Base-by-base conservation (phyloP, 2,888 invertebrate species). In the Agonopterix subpropinquella region DNA sequence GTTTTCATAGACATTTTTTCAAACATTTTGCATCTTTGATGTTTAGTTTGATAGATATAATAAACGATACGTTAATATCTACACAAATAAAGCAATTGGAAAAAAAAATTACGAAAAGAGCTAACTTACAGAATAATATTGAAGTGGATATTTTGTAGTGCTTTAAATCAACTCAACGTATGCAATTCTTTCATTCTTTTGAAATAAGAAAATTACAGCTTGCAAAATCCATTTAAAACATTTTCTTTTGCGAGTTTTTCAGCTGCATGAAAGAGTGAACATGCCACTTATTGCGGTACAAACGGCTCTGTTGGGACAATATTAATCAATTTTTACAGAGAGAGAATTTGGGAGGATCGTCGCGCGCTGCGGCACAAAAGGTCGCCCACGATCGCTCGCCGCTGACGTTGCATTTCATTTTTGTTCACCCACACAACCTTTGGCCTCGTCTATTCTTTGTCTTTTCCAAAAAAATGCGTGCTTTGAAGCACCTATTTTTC, bases 381-480 rank as follows among this genome's bases (percentile, higher is more conserved):
- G 77, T 78, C 71, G 72, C 60, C 63, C 67, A 39, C 52, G 43
- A 44, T 43, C 43, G 45, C 47, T 43, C 39, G 60, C 62, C 66
- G 79, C 77, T 81, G 80, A 83, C 81, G 73, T 68, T 79, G 83
- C 80, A 80, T 80, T 83, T 80, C 72, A 80, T 81, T 83, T 81
- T 79, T 62, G 48, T 50, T 41, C 44, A 37, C 41, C 50, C 41
- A 44, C 48, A 48, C 48, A 49, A 49, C 52, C 47, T 52, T 52
- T 49, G 57, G 56, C 56, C 55, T 61, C 54, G 53, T 57, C 53
- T 54, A 52, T 52, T 57, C 62, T 62, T 67, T 57, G 79, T 82
- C 80, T 81, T 81, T 80, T 64, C 73, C 73, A 67, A 73, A 79
- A 77, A 77, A 80, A 81, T 77, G 71, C 72, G 73, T 74, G 70